phyloP scores from a whole-genome alignment of 2,113 vertebrate genomes.

The Malaclemys terrapin region DNA sequence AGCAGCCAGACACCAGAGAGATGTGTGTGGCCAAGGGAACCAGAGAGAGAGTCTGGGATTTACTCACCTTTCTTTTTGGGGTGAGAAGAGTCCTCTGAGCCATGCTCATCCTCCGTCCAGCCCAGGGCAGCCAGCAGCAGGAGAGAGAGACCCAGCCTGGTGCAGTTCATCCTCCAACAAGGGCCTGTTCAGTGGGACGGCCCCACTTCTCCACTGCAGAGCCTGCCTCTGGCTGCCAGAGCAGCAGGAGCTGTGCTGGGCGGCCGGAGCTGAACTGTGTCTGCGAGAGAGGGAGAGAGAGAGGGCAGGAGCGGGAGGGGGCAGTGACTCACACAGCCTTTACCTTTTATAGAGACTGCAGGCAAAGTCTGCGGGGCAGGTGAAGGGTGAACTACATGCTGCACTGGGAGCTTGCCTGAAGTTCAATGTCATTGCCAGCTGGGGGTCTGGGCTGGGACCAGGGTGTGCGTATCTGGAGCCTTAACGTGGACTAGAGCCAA shows the following conservation, averaged over 20 bases:
- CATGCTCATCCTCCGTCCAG: background rate
- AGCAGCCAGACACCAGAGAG: background rate
- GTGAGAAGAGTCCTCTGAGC: background rate
- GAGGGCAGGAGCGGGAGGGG: conserved; percentile 51
- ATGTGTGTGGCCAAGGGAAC: background rate
- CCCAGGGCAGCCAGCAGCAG: conserved; percentile 24
- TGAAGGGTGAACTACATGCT: background rate
- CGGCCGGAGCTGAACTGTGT: conserved; percentile 3
- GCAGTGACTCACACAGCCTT: conserved; percentile 66
- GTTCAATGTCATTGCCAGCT: background rate
- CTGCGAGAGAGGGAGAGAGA: conserved; percentile 65
- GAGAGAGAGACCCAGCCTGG: conserved; percentile 8
- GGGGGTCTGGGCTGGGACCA: too few species aligned
- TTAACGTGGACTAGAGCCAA: background rate
- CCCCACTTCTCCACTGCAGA: background rate
- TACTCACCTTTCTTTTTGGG: conserved; percentile 23
- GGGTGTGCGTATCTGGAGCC: too few species aligned
- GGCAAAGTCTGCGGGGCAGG: conserved; percentile 64
- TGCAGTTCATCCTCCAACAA: conserved; percentile 51
- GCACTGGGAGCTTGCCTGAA: background rate
- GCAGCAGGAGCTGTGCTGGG: background rate
- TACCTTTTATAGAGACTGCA: conserved; percentile 71
- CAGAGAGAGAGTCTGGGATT: background rate
- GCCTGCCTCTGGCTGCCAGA: background rate
- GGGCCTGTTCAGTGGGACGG: conserved; percentile 52